Percentiles rank a stretch among this genome's conserved stretches.
These are phyloP conservation scores for Lordiphosa mommai DNA, from an alignment of 1,140 invertebrate species.

Conservation along the genomic window DNA sequence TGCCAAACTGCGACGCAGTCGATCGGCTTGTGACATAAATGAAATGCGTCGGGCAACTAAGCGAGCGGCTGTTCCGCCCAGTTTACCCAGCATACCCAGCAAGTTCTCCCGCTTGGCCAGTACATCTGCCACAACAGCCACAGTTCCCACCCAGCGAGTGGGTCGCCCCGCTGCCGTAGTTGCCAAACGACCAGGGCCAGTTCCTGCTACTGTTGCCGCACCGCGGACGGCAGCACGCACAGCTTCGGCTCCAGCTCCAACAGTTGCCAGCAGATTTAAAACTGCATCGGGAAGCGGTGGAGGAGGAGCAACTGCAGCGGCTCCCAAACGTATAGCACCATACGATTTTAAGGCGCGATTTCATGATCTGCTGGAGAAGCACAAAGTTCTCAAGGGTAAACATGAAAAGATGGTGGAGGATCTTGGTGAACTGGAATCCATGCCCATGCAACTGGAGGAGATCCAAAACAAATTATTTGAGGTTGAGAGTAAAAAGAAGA, in stretches of 20 bases:
- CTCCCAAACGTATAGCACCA: conserved; percentile 80
- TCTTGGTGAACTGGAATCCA: conserved; percentile 75
- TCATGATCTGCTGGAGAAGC: conserved; percentile 82
- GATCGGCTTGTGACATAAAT: conserved; percentile 63
- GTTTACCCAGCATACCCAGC: conserved; percentile 47
- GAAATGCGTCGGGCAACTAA: conserved; percentile 48
- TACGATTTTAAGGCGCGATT: conserved; percentile 83
- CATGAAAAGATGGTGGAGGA: conserved; percentile 81
- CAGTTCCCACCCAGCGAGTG: conserved; percentile 2
- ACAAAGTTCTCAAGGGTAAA: conserved; percentile 81
- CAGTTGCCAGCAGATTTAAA: conserved; percentile 23
- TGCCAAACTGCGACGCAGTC: conserved; percentile 60
- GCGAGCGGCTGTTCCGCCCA: conserved; percentile 29
- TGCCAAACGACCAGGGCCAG: conserved; percentile 11
- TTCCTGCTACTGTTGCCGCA: background rate
- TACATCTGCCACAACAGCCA: background rate
- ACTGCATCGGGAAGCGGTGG: background rate
- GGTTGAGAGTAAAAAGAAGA: conserved; percentile 36
- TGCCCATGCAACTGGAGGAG: conserved; percentile 80
- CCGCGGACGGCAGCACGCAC: background rate
- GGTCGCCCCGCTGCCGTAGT: background rate
- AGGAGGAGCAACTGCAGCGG: background rate
- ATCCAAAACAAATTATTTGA: conserved; percentile 48
- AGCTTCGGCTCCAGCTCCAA: background rate
- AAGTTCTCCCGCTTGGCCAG: conserved; percentile 41